phyloP scores from a whole-genome alignment of 2,888 invertebrate species.

The Arctia plantaginis region DNA sequence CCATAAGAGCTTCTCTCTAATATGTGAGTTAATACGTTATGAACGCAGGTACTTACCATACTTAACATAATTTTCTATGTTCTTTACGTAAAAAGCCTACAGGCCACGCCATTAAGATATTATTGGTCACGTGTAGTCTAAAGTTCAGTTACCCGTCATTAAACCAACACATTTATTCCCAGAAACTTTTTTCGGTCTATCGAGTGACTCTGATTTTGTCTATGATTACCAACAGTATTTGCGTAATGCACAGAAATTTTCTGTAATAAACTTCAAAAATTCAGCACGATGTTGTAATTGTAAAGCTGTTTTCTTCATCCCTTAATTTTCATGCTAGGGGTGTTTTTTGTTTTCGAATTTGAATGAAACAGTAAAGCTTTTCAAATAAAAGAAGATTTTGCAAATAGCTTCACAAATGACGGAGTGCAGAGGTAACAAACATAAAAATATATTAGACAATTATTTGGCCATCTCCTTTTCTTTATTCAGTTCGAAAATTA shows the following conservation, averaged over 20 bases:
- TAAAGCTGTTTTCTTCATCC: no score
- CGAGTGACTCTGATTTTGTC: background rate
- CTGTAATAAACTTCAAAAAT: background rate
- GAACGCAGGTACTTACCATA: conserved; percentile 6
- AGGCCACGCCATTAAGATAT: conserved; percentile 36
- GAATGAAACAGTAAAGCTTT: no score
- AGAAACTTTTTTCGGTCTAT: conserved; percentile 1
- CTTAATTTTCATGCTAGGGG: background rate
- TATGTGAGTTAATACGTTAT: background rate
- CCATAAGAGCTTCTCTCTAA: background rate
- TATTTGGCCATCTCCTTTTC: no score
- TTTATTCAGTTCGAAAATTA: no score
- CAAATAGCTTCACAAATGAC: no score
- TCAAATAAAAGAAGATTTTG: no score
- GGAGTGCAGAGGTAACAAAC: no score
- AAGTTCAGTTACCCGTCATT: conserved; percentile 48
- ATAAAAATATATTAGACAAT: no score
- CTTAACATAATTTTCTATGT: conserved; percentile 18
- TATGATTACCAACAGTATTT: background rate
- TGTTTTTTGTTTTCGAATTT: background rate
- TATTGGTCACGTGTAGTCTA: conserved; percentile 27
- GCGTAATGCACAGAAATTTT: background rate
- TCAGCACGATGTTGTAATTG: no score
- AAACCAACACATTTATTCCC: conserved; percentile 10
- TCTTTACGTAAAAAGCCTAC: conserved; percentile 17